Evolutionary conservation across 1,140 invertebrate species (phyloP), one percentile per base, ranked within the genome.

Genomic region (Drosophila varians): DNA sequence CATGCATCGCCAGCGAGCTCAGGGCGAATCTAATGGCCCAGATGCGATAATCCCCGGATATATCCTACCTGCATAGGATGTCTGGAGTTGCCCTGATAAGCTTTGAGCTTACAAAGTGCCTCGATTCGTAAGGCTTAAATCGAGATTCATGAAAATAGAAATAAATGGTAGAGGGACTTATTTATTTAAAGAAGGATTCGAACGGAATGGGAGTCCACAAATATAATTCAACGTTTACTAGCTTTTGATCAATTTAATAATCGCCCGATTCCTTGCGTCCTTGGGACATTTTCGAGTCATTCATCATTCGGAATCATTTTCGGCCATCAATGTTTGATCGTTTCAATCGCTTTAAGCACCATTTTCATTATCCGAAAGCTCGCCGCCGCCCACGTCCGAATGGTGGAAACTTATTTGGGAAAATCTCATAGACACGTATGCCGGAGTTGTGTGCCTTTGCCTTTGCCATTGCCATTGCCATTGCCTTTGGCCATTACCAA

Each of bases 401-500:
- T 12, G 16, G 21, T 12, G 16, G 47, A 66, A 66, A 66, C 60
- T 66, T 66, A 73, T 73, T 18, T 16, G 26, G 45, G 57, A 9
- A 72, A 72, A 72, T 62, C 68, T 72, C 69, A 72, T 72, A 72
- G 69, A 72, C 69, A 72, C 69, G 69, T 72, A 72, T 72, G 54
- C 19, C 38, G 11, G 26, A 42, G 46, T 26, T 47, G 47, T 62
- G 69, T 49, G 68, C 69, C 69, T 31, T 71, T 62, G 68, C n/a
- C n/a, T n/a, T n/a, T n/a, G 68, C 69, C 69, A 72, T 62, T 72
- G 66, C 62, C 60, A 66, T n/a, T n/a, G n/a, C n/a, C n/a, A n/a
- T n/a, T 49, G 68, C 69, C 69, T 31, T 71, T 62, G 68, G 68
- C 69, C 69, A 72, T 62, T 72, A 66, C 62, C 60, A 66, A 65